Evolutionary conservation across 2,113 vertebrate genomes (phyloP), one percentile per base, ranked within the genome.

Genomic region (Aldabrachelys gigantea): DNA sequence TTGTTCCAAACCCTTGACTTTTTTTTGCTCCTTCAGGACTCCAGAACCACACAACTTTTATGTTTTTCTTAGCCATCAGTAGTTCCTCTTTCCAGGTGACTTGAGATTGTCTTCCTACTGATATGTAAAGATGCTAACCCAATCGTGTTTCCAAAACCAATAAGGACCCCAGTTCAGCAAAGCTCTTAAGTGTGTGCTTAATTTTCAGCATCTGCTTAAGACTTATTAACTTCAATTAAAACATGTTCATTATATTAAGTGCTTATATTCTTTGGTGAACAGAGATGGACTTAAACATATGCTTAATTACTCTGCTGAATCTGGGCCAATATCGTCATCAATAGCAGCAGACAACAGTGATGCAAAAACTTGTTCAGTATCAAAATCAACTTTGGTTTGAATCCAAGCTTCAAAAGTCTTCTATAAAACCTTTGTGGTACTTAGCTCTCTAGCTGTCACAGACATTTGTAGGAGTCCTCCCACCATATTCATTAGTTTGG

Each of bases 401-500:
- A 56, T 59, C 72, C 87, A 94, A 89, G 50, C 41, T 85, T 19
- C 44, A 94, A 94, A 93, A 17, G 62, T 44, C 82, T 85, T 91
- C 89, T 86, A 7, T 6, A 93, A 95, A 85, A 24, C 81, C 65
- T 82, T 87, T 86, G n/a, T 31, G 85, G 84, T 72, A 47, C 82
- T 82, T 12, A 65, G 53, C 38, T 56, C 25, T 78, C 52, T 47
- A 31, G 95, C 76, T 86, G 86, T 87, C 80, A 86, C 85, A 94
- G 94, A 91, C 89, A 47, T 41, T 92, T 27, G 96, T 97, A 87
- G 91, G 94, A 94, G 89, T 91, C 87, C 93, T 93, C 89, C 95
- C 94, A 95, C 95, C 22, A n/a, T 0, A 0, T 75, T 85, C 89
- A 93, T 89, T 91, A 72, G 56, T 54, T 88, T 57, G 89, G 84